These are phyloP conservation scores for Opisthograptis luteolata DNA, from an alignment of 2,888 invertebrate genomes.

Conservation along the genomic window DNA sequence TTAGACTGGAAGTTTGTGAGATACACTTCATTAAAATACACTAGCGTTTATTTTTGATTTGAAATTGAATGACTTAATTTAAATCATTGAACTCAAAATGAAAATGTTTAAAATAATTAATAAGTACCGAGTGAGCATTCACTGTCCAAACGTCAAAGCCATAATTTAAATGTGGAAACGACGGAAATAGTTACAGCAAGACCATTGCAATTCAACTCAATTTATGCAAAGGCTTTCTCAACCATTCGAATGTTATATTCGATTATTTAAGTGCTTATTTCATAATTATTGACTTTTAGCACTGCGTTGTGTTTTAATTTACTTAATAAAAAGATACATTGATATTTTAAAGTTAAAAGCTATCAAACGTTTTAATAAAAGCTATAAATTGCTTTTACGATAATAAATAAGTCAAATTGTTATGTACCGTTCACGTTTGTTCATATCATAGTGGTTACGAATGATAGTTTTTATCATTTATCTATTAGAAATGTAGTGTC, in stretches of 20 bases:
- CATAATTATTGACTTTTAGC: constrained; percentile 17
- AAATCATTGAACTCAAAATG: constrained; percentile 3
- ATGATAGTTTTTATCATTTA: no score
- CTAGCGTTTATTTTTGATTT: no score
- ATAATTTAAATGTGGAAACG: constrained; percentile 33
- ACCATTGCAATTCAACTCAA: constrained; percentile 26
- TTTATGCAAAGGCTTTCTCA: constrained; percentile 28
- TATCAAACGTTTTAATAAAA: not conserved
- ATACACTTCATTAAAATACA: no score
- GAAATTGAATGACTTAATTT: not conserved
- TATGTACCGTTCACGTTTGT: no score
- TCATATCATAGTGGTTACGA: no score
- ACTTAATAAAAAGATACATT: constrained; percentile 1
- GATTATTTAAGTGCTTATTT: constrained; percentile 30
- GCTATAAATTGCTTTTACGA: constrained; percentile 3
- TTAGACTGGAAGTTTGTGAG: no score
- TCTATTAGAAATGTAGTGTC: no score
- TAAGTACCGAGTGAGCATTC: no score
- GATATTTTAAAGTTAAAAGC: constrained; percentile 1
- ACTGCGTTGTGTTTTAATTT: constrained; percentile 6
- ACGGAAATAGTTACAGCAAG: constrained; percentile 34
- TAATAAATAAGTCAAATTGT: not conserved
- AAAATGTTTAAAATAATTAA: constrained; percentile 19
- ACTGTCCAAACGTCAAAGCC: constrained; percentile 29
- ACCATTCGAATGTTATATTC: constrained; percentile 28